These are phyloP conservation scores for Calycopis cecrops DNA, from an alignment of 1,140 invertebrate species.

Conservation along the genomic window DNA sequence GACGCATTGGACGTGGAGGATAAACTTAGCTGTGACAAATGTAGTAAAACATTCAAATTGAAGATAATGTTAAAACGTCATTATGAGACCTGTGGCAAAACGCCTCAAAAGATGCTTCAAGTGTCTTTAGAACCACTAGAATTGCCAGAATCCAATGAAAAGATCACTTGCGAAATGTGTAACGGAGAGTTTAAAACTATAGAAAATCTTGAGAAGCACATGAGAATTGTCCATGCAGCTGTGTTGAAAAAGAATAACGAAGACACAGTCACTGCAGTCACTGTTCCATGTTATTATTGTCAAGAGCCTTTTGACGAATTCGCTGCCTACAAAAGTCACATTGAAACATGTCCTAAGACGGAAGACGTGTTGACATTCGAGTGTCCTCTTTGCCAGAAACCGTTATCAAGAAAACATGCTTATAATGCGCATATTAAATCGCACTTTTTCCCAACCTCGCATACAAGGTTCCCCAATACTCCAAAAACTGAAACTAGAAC, in stretches of 20 bases:
- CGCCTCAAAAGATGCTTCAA: constrained; percentile 35
- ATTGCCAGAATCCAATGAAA: constrained; percentile 9
- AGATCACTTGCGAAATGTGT: constrained; percentile 48
- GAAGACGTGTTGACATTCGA: constrained; percentile 27
- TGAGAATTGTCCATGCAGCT: constrained; percentile 52
- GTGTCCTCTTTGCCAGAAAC: constrained; percentile 47
- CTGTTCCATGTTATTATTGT: constrained; percentile 55
- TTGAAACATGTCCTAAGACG: constrained; percentile 40
- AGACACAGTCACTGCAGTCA: constrained; percentile 20
- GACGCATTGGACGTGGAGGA: constrained; percentile 46
- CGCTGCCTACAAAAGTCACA: constrained; percentile 42
- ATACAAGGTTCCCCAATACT: constrained; percentile 16
- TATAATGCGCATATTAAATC: constrained; percentile 51
- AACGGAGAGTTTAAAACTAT: constrained; percentile 45
- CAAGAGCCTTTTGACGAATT: constrained; percentile 44
- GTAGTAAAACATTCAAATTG: constrained; percentile 62
- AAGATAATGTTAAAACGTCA: constrained; percentile 49
- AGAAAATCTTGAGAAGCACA: constrained; percentile 53
- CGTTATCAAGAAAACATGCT: constrained; percentile 30
- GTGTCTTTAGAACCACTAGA: constrained; percentile 54
- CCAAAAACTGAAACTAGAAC: constrained; percentile 13
- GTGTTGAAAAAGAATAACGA: constrained; percentile 25
- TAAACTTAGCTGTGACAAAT: constrained; percentile 54
- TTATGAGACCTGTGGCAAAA: constrained; percentile 33
- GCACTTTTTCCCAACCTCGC: constrained; percentile 29